These are phyloP conservation scores for Perca schrenkii DNA, from an alignment of 2,113 vertebrate species.

Conservation along the genomic window DNA sequence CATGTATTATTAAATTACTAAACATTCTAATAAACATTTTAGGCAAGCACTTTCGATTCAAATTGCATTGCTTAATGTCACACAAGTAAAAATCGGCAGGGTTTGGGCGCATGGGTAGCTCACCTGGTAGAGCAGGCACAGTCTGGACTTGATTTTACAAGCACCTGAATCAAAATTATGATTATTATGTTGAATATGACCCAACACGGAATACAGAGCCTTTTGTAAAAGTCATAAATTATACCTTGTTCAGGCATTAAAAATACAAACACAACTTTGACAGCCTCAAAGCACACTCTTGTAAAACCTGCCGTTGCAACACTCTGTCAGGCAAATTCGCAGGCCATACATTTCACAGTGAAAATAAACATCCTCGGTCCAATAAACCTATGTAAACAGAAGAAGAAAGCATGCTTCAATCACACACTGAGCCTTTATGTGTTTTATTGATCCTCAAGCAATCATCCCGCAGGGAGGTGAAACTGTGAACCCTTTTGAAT, in stretches of 20 bases:
- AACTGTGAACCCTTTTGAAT: conserved; percentile 4
- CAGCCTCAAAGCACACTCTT: background rate
- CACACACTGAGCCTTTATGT: conserved; percentile 28
- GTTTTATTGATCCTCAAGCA: conserved; percentile 56
- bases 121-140: too few relatives aligned
- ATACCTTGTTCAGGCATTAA: background rate
- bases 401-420: conserved; percentile 10
- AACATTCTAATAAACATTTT: too few relatives aligned
- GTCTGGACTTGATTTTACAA: background rate
- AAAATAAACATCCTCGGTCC: conserved; percentile 43
- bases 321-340: background rate
- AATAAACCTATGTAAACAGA: conserved; percentile 52
- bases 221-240: background rate
- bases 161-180: background rate
- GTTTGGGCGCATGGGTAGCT: too few relatives aligned
- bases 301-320: conserved; percentile 2
- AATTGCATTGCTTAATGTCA: too few relatives aligned
- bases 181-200: background rate
- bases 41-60: too few relatives aligned
- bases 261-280: conserved; percentile 7
- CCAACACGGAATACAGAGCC: background rate
- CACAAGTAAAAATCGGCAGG: too few relatives aligned
- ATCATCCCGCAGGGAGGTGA: conserved; percentile 17
- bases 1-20: too few relatives aligned
- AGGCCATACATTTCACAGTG: conserved; percentile 27